Evolutionary conservation across 2,797 vertebrate genomes (phyloP), one percentile per base, ranked within the genome.

Genomic region (Clarias fuscus): DNA sequence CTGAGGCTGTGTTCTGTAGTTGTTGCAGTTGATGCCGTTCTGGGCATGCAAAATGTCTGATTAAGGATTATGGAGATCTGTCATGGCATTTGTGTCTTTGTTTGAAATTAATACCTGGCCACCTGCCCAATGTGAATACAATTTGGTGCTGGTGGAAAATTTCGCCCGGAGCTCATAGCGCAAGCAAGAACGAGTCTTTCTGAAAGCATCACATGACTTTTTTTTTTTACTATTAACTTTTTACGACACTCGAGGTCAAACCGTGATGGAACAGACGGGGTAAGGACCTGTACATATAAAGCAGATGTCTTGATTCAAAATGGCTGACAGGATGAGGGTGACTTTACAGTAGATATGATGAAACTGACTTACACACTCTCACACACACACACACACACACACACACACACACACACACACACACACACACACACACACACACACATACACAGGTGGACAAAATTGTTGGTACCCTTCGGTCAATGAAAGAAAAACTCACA

Each of bases 341-440:
- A n/a, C 33, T 62, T 79, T 79, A n/a, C 33, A 40, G 62, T 79
- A 61, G 20, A 33, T 78, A 61, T 75, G n/a, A 75, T 53, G 71
- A 14, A 43, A 76, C n/a, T 30, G 75, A 77, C 59, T 40, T 78
- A 78, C 30, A 24, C 30, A 37, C 30, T 61, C 27, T 33, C 61
- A 33, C 76, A 37, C 76, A 37, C 8, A 59, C 61, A 33, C 76
- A 37, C 76, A 37, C 27, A 4, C 2, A 30, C 30, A 30, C n/a
- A n/a, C n/a, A n/a, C n/a, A n/a, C n/a, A n/a, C n/a, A n/a, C n/a
- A n/a, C n/a, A n/a, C n/a, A n/a, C n/a, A n/a, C n/a, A n/a, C n/a
- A n/a, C n/a, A n/a, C n/a, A n/a, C n/a, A n/a, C n/a, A n/a, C n/a
- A n/a, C n/a, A n/a, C n/a, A n/a, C n/a, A n/a, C n/a, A n/a, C n/a